Percentiles rank a stretch among this genome's conserved stretches.
Evolutionary conservation across 2,113 vertebrate genomes (phyloP).

Genomic region (Psephotus haematonotus): DNA sequence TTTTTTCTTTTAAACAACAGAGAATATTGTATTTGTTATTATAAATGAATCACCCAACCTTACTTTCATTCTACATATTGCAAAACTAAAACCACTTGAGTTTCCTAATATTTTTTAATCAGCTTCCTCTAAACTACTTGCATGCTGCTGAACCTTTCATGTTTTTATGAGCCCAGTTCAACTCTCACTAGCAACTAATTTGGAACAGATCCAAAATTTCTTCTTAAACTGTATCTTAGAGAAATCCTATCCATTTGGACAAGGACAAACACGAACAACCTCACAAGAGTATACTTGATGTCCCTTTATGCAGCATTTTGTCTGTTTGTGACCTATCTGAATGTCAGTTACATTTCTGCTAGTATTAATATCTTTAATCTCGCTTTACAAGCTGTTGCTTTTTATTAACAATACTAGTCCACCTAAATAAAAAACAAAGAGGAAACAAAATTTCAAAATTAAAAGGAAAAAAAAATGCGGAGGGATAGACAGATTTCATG

Average conservation of each 20-base stretch:
- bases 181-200: background rate
- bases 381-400: background rate
- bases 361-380: background rate
- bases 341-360: background rate
- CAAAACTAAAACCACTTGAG: background rate
- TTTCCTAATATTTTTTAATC: conserved; percentile 12
- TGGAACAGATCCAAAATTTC: background rate
- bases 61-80: background rate
- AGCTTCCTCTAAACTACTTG: background rate
- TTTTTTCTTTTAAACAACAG: background rate
- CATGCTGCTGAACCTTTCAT: background rate
- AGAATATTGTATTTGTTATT: background rate
- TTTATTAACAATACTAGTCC: background rate
- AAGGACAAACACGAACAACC: background rate
- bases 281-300: background rate
- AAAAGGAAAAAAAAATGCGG: background rate
- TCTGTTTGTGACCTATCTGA: background rate
- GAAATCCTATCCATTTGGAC: background rate
- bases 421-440: background rate
- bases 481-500: background rate
- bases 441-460: background rate
- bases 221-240: background rate
- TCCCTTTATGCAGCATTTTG: background rate
- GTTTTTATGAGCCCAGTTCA: background rate
- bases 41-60: background rate